These are phyloP conservation scores for Lasioglossum leucozonium DNA, from an alignment of 2,888 invertebrate genomes.

Conservation along the genomic window DNA sequence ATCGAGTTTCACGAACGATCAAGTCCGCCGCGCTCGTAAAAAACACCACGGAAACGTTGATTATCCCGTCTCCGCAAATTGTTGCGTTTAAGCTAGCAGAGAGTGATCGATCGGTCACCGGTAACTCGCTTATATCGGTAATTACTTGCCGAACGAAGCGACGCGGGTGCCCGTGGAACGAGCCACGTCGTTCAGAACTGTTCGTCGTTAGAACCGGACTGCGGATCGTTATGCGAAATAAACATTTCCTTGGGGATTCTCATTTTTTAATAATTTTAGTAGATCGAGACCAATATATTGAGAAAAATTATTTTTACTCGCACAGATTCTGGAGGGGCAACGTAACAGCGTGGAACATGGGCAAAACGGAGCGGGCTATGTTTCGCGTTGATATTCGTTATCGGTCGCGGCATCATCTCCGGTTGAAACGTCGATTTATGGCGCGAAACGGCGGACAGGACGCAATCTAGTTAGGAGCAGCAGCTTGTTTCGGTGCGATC, in stretches of 20 bases:
- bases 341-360: not conserved
- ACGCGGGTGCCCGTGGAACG: too few relatives aligned
- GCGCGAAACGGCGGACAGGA: not conserved
- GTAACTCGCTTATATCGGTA: not conserved
- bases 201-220: not conserved
- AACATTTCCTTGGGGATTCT: not conserved
- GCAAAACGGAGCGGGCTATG: not conserved
- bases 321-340: not conserved
- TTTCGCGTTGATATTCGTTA: not conserved
- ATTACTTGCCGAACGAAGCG: not conserved
- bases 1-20: conserved; percentile 32
- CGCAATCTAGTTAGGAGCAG: conserved; percentile 2
- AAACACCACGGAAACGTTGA: conserved; percentile 28
- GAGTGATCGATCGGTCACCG: not conserved
- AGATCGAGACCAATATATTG: not conserved
- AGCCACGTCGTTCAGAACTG: not conserved
- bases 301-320: not conserved
- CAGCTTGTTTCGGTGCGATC: conserved; percentile 3
- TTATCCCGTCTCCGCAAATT: conserved; percentile 7
- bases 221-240: not conserved
- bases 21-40: conserved; percentile 5
- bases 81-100: not conserved
- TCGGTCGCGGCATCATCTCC: not conserved
- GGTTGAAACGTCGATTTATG: not conserved
- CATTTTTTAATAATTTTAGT: too few relatives aligned